Base-by-base conservation (phyloP, 2,113 vertebrate genomes). In the Upupa epops region DNA sequence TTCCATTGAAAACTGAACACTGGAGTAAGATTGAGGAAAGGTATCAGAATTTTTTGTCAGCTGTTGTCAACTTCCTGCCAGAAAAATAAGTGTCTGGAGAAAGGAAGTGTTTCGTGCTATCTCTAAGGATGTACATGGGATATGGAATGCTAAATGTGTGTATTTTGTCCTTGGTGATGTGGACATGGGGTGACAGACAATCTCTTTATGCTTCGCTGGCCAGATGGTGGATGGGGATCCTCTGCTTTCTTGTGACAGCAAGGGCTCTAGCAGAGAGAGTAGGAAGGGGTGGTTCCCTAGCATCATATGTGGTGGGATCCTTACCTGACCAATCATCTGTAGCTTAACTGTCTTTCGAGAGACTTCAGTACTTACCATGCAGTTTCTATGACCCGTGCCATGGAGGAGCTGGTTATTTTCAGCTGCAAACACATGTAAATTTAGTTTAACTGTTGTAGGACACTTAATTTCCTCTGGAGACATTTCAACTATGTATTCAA, bases 201-300 rank as follows among this genome's bases (percentile, higher is more conserved):
- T 69, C 34, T 40, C 60, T 40, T 32, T 18, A 6, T 42, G 49
- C 29, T 60, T 66, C 24, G 42, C 25, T 42, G 46, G 24, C 37
- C 42, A 81, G 56, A 51, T 1, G 3, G 61, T 34, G 48, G 68
- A 36, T 73, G 36, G 9, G 19, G 16, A 22, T 79, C 46, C 46
- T 85, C 37, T 34, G 56, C 18, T 45, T 11, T 60, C 46, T 31
- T 78, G 69, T 79, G 46, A 54, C 3, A 4, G 29, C 11, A 6
- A 8, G 20, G 65, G 45, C 22, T 40, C 25, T 56, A 49, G n/a
- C 1, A 4, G 16, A 55, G 26, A 19, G 31, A 0, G 0, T n/a
- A 19, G 46, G 31, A 46, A 29, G 3, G 6, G 60, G 32, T 29
- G 14, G 11, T 26, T 68, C 25, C 48, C 60, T 34, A 59, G 36